A percentile compares a stretch with the other conserved stretches of the same genome.
phyloP scores from a whole-genome alignment of 2,888 invertebrate species.

The Troides helena region DNA sequence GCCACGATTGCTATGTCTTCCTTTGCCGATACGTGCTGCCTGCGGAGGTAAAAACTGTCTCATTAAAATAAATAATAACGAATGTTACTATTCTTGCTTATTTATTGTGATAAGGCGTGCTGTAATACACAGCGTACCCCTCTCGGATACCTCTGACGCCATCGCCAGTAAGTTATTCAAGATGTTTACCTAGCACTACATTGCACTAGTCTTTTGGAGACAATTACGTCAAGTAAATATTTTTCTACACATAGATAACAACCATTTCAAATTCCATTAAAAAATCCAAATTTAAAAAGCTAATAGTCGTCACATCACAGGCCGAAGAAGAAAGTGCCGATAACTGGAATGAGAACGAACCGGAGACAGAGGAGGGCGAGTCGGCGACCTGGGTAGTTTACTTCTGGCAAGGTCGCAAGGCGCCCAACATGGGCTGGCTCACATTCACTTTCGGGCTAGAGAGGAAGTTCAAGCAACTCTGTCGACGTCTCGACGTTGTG shows the following conservation, averaged over 20 bases:
- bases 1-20: conserved; percentile 98
- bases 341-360: conserved; percentile 52
- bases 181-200: no score
- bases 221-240: no score
- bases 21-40: conserved; percentile 97
- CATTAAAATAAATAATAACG: neutral
- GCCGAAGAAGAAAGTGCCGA: conserved; percentile 73
- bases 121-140: no score
- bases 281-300: neutral
- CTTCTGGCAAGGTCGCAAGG: conserved; percentile 99
- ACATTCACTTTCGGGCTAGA: conserved; percentile 96
- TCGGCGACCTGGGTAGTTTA: conserved; percentile 93
- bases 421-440: conserved; percentile 99
- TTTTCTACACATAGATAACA: no score
- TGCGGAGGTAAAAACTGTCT: conserved; percentile 66
- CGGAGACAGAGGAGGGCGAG: conserved; percentile 78
- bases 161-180: no score
- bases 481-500: conserved; percentile 87
- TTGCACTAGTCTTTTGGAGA: no score
- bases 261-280: no score
- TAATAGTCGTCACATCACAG: conserved; percentile 39
- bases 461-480: conserved; percentile 72
- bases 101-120: no score
- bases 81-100: neutral
- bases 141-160: no score